Evolutionary conservation across 2,888 invertebrate species (phyloP).

Genomic region (Hypselothyrea guttata): DNA sequence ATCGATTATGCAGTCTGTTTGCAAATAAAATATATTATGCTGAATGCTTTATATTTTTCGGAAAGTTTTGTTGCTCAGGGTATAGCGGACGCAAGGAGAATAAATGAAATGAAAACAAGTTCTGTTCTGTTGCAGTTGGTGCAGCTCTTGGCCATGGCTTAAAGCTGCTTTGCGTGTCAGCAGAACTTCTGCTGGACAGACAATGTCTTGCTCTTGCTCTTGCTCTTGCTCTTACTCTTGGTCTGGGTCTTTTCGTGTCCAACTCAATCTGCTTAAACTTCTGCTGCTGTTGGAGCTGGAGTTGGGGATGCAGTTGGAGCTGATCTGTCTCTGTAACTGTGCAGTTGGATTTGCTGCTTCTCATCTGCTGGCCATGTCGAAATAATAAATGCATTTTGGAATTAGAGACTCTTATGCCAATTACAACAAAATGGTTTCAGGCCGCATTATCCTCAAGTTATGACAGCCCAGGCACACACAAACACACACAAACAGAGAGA

Average conservation of each 20-base stretch:
- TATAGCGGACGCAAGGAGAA: background rate
- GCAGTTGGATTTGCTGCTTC: background rate
- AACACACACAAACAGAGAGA: slow-evolving; percentile 8
- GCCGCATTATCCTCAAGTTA: slow-evolving; percentile 79
- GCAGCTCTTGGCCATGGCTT: slow-evolving; percentile 41
- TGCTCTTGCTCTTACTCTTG: background rate
- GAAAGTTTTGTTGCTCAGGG: too few species aligned
- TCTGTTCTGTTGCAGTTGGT: slow-evolving; percentile 5
- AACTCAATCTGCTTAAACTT: slow-evolving; percentile 14
- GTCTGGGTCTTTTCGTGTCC: background rate
- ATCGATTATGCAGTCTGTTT: too few species aligned
- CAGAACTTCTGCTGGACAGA: slow-evolving; percentile 24
- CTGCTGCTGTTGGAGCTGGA: slow-evolving; percentile 9
- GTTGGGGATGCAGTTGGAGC: slow-evolving; percentile 3
- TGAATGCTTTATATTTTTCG: too few species aligned
- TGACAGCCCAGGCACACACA: slow-evolving; percentile 59
- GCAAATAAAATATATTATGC: too few species aligned
- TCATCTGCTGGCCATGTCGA: slow-evolving; percentile 59
- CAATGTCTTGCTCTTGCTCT: background rate
- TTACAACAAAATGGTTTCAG: slow-evolving; percentile 78
- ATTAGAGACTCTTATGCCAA: slow-evolving; percentile 74
- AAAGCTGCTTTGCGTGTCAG: slow-evolving; percentile 57
- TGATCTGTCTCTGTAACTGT: slow-evolving; percentile 9
- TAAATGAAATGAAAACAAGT: slow-evolving; percentile 32
- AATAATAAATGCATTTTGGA: slow-evolving; percentile 73